Evolutionary conservation across 1,140 invertebrate species (phyloP), one percentile per base, ranked within the genome.

Genomic region (Cotesia glomerata): DNA sequence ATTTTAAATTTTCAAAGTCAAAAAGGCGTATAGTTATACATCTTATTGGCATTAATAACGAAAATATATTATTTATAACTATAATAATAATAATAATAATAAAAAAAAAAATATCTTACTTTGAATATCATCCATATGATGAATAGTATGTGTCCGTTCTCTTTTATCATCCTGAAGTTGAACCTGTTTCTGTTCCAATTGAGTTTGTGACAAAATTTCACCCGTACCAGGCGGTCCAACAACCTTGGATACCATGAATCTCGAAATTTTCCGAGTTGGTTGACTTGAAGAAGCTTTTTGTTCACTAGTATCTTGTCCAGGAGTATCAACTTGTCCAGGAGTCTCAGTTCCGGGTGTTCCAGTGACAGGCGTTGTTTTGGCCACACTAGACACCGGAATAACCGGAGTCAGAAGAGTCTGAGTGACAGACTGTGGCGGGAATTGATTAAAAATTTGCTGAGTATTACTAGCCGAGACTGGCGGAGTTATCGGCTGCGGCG

Each of bases 241-340:
- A 71, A 89, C 88, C 80, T 87, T 86, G 26, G 87, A 88, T 72
- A 89, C 88, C 82, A 88, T 84, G 72, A 89, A 89, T 75, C 88
- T 82, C 35, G 88, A 89, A 76, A 88, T 85, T 81, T 88, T 88
- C 77, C 87, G 79, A 16, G 80, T 80, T 51, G 84, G 84, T 74
- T 86, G 85, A 73, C 45, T 72, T 65, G 77, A 72, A 69, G 26
- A 69, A 14, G 14, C 26, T 45, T 14, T 32, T 62, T 71, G 62
- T 70, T 73, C 66, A 8, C 11, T 45, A 7, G 11, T 45, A 45
- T 86, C 84, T 67, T 82, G 79, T 70, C 77, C 77, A 26, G 1
- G 26, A 1, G 26, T 26, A 71, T 87, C 86, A 11, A 76, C 32
- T 34, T 80, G 81, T 14, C 77, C 59, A 16, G 79, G 75, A n/a